These are phyloP conservation scores for Theretra japonica DNA, from an alignment of 2,888 invertebrate species.

Conservation along the genomic window DNA sequence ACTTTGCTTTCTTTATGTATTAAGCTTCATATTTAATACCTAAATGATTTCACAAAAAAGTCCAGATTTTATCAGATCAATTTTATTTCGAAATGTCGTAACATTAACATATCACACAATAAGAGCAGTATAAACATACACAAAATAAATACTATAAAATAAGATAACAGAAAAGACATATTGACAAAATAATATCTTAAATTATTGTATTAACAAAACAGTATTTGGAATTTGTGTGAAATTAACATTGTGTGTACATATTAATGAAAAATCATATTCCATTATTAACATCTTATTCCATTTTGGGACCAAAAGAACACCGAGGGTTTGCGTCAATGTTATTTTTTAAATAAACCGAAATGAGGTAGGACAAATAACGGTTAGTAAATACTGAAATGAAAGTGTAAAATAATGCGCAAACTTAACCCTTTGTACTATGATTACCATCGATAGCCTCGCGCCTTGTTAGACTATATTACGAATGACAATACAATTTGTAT, in stretches of 20 bases:
- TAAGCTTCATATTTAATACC: not conserved
- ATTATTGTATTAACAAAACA: not conserved
- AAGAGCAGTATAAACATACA: not conserved
- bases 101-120: constrained; percentile 14
- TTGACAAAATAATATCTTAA: not conserved
- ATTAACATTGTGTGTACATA: not conserved
- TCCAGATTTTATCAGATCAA: constrained; percentile 18
- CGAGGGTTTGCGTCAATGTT: constrained; percentile 9
- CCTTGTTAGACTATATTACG: constrained; percentile 42
- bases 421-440: constrained; percentile 42
- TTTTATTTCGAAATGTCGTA: constrained; percentile 25
- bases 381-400: constrained; percentile 47
- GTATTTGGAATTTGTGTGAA: not conserved
- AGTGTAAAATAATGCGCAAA: constrained; percentile 47
- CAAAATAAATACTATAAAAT: constrained; percentile 17
- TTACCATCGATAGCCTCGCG: constrained; percentile 42
- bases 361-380: constrained; percentile 47
- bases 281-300: not conserved
- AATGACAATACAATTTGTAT: constrained; percentile 36
- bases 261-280: not conserved
- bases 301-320: not conserved
- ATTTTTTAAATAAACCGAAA: constrained; percentile 38
- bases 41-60: not conserved
- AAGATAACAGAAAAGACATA: not conserved
- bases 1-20: not conserved